These are phyloP conservation scores for Tethya wilhelma DNA, from an alignment of 37 sponge, comb jelly and placozoan species.

Conservation along the genomic window DNA sequence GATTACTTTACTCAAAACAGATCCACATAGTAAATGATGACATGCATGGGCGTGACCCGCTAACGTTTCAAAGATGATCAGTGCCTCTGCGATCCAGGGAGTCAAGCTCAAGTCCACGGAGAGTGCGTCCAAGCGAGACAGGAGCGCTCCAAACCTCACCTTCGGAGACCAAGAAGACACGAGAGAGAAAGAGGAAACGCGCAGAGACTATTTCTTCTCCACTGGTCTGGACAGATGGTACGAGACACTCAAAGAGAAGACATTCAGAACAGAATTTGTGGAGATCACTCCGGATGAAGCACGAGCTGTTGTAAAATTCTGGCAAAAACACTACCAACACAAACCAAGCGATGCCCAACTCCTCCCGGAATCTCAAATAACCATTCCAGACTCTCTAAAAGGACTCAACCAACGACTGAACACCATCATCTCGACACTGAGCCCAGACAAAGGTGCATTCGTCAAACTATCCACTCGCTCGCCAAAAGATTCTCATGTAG, in stretches of 20 bases:
- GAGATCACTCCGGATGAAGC: slow-evolving; percentile 29
- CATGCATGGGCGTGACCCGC: too few species aligned
- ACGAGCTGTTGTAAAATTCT: slow-evolving; percentile 8
- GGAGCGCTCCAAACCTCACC: slow-evolving; percentile 34
- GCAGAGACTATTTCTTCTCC: slow-evolving; percentile 34
- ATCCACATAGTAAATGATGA: too few species aligned
- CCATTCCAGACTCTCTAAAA: slow-evolving; percentile 5
- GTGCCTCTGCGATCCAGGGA: slow-evolving; percentile 8
- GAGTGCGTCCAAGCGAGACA: slow-evolving; percentile 3
- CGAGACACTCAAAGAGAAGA: slow-evolving; percentile 11
- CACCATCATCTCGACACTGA: not conserved
- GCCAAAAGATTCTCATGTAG: slow-evolving; percentile 50
- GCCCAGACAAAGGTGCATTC: slow-evolving; percentile 28
- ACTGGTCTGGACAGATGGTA: slow-evolving; percentile 50
- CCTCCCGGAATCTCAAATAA: not conserved
- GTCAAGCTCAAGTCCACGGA: slow-evolving; percentile 36
- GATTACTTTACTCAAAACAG: too few species aligned
- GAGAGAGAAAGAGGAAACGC: slow-evolving; percentile 29
- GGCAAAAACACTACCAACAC: slow-evolving; percentile 16
- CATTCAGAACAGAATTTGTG: slow-evolving; percentile 21
- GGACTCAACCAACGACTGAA: slow-evolving; percentile 2
- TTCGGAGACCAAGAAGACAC: not conserved
- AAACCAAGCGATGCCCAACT: not conserved
- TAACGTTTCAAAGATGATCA: too few species aligned
- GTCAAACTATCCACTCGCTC: slow-evolving; percentile 49